phyloP scores from a whole-genome alignment of 2,113 vertebrate species.

The Aegypius monachus region DNA sequence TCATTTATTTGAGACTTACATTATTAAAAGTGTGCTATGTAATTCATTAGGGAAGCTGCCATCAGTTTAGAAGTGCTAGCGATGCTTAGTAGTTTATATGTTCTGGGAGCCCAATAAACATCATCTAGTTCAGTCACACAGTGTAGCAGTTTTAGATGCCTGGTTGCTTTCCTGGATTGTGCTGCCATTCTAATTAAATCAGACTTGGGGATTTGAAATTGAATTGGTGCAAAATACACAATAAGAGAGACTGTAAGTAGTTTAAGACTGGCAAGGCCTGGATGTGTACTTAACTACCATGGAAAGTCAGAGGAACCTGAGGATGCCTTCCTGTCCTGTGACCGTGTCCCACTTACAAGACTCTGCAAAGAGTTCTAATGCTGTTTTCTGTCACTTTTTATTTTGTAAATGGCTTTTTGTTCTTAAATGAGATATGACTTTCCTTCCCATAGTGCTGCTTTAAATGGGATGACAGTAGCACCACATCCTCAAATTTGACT shows the following conservation, averaged over 20 bases:
- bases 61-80: neutral
- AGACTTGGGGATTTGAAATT: neutral
- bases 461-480: neutral
- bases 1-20: neutral
- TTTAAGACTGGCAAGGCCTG: neutral
- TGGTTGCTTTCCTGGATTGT: neutral
- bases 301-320: neutral
- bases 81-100: neutral
- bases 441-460: neutral
- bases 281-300: neutral
- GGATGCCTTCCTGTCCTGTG: neutral
- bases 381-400: neutral
- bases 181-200: conserved; percentile 36
- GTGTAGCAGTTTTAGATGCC: neutral
- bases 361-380: neutral
- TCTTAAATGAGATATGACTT: neutral
- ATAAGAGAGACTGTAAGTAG: neutral
- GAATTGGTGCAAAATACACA: neutral
- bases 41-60: neutral
- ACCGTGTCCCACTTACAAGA: neutral
- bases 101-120: neutral
- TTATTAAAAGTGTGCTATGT: neutral
- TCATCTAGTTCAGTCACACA: neutral
- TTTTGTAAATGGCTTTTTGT: neutral
- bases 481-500: neutral